phyloP scores from a whole-genome alignment of 1,140 invertebrate genomes.

The Drosophila tristis region DNA sequence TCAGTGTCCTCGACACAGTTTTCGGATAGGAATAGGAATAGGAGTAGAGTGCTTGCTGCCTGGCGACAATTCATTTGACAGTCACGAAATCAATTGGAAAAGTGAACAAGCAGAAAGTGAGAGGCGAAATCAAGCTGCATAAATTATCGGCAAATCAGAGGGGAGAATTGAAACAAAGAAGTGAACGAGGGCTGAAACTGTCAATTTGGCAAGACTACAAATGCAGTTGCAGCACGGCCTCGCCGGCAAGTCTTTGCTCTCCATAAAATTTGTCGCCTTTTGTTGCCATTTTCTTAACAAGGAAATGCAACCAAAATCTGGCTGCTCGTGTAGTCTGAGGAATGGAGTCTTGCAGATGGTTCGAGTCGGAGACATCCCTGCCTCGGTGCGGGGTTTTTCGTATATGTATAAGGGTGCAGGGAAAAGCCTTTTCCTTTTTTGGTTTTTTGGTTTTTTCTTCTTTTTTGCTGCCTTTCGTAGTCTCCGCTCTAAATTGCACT shows the following conservation, averaged over 20 bases:
- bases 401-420: slow-evolving; percentile 43
- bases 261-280: slow-evolving; percentile 43
- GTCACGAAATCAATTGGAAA: slow-evolving; percentile 70
- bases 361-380: slow-evolving; percentile 33
- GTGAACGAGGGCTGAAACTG: slow-evolving; percentile 28
- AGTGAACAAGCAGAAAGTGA: slow-evolving; percentile 54
- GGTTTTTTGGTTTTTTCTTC: slow-evolving; percentile 3
- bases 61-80: slow-evolving; percentile 52
- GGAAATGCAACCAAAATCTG: slow-evolving; percentile 26
- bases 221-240: slow-evolving; percentile 29
- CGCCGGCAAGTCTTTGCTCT: slow-evolving; percentile 11
- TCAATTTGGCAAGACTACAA: slow-evolving; percentile 40
- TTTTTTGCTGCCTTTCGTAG: not conserved
- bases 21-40: slow-evolving; percentile 6
- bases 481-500: slow-evolving; percentile 59
- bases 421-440: slow-evolving; percentile 29
- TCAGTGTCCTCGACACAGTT: slow-evolving; percentile 64
- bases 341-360: slow-evolving; percentile 57
- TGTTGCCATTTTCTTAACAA: slow-evolving; percentile 31
- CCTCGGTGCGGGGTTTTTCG: slow-evolving; percentile 35
- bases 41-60: not conserved
- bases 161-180: slow-evolving; percentile 69
- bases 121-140: slow-evolving; percentile 66
- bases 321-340: slow-evolving; percentile 22
- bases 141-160: slow-evolving; percentile 66